phyloP scores from a whole-genome alignment of 1,140 invertebrate genomes.

The Pseudomyrmex cubaensis region DNA sequence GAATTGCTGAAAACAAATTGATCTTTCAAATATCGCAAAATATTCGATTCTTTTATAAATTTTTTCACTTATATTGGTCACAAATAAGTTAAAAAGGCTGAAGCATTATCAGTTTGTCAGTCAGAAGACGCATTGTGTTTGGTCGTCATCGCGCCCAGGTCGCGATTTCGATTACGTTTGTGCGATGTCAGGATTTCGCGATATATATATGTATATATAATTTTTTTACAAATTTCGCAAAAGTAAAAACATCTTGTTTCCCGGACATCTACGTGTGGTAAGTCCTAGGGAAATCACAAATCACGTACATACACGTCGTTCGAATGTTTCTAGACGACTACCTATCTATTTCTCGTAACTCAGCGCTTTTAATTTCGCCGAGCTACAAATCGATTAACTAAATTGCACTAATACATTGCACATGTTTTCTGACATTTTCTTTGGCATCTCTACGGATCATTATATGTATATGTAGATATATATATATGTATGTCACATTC shows the following conservation, averaged over 20 bases:
- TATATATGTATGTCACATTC: too few relatives aligned
- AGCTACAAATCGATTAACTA: slow-evolving; percentile 54
- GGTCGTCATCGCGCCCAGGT: slow-evolving; percentile 9
- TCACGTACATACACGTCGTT: slow-evolving; percentile 12
- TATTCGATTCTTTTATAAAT: not conserved
- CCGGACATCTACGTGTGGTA: not conserved
- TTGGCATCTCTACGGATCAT: slow-evolving; percentile 73
- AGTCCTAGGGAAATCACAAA: slow-evolving; percentile 46
- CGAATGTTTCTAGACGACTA: slow-evolving; percentile 23
- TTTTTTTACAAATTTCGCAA: slow-evolving; percentile 31
- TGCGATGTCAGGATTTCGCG: not conserved
- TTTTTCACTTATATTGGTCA: not conserved
- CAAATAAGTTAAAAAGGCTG: not conserved
- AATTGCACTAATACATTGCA: slow-evolving; percentile 77
- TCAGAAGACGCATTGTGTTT: slow-evolving; percentile 8
- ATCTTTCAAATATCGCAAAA: slow-evolving; percentile 9
- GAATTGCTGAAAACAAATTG: not conserved
- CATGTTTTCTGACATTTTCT: slow-evolving; percentile 70
- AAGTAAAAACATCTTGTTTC: slow-evolving; percentile 46
- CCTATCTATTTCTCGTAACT: slow-evolving; percentile 46
- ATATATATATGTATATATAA: slow-evolving; percentile 11
- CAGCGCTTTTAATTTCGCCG: slow-evolving; percentile 17
- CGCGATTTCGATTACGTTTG: not conserved
- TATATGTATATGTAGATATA: slow-evolving; percentile 27
- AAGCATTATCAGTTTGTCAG: slow-evolving; percentile 14